These are phyloP conservation scores for Leptogaster cylindrica DNA, from an alignment of 2,888 invertebrate species.

Conservation along the genomic window DNA sequence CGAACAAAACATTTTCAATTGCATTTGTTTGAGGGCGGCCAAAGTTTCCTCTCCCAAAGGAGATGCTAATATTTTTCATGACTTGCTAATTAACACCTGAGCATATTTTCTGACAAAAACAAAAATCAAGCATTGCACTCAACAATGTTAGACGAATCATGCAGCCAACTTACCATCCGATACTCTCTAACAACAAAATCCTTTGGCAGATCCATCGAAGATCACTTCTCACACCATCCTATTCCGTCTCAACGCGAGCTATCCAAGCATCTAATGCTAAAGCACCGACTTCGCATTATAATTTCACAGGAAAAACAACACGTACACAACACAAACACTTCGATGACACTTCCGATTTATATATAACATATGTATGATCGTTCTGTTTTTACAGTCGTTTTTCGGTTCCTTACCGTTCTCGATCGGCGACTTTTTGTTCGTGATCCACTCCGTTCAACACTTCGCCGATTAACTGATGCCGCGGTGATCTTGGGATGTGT, in stretches of 20 bases:
- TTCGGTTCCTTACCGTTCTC: not conserved
- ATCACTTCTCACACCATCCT: not conserved
- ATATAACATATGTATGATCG: not conserved
- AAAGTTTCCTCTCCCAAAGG: too few species aligned
- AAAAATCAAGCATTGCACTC: slow-evolving; percentile 6
- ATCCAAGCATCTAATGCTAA: not conserved
- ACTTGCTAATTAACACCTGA: slow-evolving; percentile 3
- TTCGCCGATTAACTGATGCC: slow-evolving; percentile 16
- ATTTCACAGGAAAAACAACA: not conserved
- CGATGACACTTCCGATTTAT: slow-evolving; percentile 13
- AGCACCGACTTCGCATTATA: slow-evolving; percentile 3
- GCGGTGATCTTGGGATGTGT: slow-evolving; percentile 1
- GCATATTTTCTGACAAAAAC: slow-evolving; percentile 23
- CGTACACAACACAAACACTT: not conserved
- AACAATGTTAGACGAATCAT: not conserved
- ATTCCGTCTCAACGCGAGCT: not conserved
- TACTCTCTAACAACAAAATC: slow-evolving; percentile 42
- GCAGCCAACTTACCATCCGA: slow-evolving; percentile 37
- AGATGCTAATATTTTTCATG: too few species aligned
- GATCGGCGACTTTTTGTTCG: slow-evolving; percentile 10
- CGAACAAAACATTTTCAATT: too few species aligned
- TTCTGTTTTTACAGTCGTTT: slow-evolving; percentile 5
- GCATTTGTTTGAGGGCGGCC: too few species aligned
- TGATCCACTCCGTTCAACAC: slow-evolving; percentile 26
- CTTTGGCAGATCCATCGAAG: slow-evolving; percentile 45